Evolutionary conservation across 2,113 vertebrate genomes (phyloP), one percentile per base, ranked within the genome.

Genomic region (Suncus etruscus): DNA sequence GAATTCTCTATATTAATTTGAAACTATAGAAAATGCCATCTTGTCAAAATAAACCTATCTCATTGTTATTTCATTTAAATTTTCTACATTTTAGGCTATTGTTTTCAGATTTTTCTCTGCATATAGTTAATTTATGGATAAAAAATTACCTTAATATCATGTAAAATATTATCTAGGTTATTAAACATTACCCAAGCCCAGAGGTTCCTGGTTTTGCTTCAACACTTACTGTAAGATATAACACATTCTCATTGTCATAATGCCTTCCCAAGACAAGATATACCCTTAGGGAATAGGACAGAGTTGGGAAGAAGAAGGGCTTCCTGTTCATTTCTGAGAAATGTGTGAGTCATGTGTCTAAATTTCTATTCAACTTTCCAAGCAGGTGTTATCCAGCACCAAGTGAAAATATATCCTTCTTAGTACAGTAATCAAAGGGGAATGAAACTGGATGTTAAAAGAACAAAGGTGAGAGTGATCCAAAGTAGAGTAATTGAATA

Each of bases 101-200:
- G 84, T 48, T 70, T 91, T 84, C 50, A 86, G 31, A 7, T 79
- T 16, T 87, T 74, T 47, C 29, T 22, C 48, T 58, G 75, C 9
- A 75, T 70, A 5, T 65, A 74, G 31, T 54, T 80, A 74, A 90
- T 63, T 45, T 16, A 31, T 48, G 14, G 68, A 65, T 51, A 61
- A 83, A 83, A 79, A 1, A 8, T 75, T 16, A 32, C 12, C 70
- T 69, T 77, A 54, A 75, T 45, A 51, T 10, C n/a, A 75, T 48
- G 47, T 83, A 50, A 63, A 61, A 83, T 90, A 75, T 92, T 87
- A 70, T 74, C 66, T 83, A 68, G 16, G n/a, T 79, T 92, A 78
- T 61, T 79, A 51, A 90, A 45, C 5, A 78, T 79, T 48, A 83
- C 47, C 39, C 50, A 92, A 29, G 45, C 54, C 16, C 25, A 77